phyloP scores from a whole-genome alignment of 2,888 invertebrate species.

The Holacanthella duospinosa region DNA sequence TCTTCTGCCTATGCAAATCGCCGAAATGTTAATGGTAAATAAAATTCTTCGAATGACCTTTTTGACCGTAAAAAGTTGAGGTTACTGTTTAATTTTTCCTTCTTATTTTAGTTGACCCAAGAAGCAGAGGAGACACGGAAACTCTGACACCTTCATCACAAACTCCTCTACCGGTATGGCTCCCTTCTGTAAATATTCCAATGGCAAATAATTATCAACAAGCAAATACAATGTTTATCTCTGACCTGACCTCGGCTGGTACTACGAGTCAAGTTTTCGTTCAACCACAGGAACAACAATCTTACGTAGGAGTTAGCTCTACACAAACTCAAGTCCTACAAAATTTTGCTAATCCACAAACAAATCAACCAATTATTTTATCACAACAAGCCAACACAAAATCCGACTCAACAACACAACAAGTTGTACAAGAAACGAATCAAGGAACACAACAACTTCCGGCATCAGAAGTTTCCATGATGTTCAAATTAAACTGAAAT shows the following conservation, averaged over 20 bases:
- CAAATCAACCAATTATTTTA: background rate
- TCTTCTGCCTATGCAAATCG: background rate
- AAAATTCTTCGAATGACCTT: too few relatives aligned
- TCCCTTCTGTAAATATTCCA: background rate
- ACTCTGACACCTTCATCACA: slow-evolving; percentile 1
- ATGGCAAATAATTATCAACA: background rate
- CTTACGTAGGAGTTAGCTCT: slow-evolving; percentile 11
- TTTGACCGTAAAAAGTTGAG: too few relatives aligned
- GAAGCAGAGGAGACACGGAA: background rate
- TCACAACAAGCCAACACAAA: background rate
- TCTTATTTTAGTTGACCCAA: background rate
- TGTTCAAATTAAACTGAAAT: background rate
- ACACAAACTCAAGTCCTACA: background rate
- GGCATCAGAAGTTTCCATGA: background rate
- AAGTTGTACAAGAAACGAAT: background rate
- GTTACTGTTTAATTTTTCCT: background rate
- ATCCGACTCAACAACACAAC: background rate
- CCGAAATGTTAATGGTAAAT: slow-evolving; percentile 1
- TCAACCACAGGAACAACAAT: slow-evolving; percentile 9
- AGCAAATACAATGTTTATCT: slow-evolving; percentile 16
- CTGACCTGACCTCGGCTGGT: slow-evolving; percentile 20
- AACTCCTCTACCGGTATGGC: background rate
- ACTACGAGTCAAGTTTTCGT: background rate
- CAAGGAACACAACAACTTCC: background rate
- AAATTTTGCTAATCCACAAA: background rate